Conservation (phyloP, 2,888 invertebrate genomes). For the Lasius platythorax region DNA sequence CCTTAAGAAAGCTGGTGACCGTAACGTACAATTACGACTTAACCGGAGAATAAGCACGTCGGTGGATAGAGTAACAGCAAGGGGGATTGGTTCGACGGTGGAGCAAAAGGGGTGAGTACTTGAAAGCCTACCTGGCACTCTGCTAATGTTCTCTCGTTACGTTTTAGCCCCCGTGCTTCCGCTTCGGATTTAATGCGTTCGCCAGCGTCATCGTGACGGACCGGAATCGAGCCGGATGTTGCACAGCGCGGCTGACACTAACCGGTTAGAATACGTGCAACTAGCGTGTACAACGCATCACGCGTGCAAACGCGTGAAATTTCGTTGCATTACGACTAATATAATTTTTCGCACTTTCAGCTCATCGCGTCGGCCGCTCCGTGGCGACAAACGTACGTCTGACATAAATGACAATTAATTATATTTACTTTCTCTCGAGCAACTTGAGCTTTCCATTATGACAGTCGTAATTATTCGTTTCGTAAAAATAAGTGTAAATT, state of each 20-base stretch:
- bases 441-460: neutral
- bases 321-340: neutral
- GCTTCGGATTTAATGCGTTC: conserved; percentile 72
- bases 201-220: conserved; percentile 33
- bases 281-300: neutral
- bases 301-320: conserved; percentile 30
- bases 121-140: conserved; percentile 68
- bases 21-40: conserved; percentile 44
- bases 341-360: neutral
- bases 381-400: neutral
- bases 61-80: conserved; percentile 26
- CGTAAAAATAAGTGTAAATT: neutral
- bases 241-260: conserved; percentile 20
- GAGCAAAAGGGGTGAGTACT: conserved; percentile 56
- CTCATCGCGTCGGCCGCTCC: neutral
- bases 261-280: conserved; percentile 8
- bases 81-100: conserved; percentile 38
- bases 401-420: conserved; percentile 1
- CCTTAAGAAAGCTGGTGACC: conserved; percentile 22
- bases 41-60: conserved; percentile 18
- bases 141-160: conserved; percentile 69
- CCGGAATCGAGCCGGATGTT: conserved; percentile 51
- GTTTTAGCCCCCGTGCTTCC: conserved; percentile 65
- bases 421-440: conserved; percentile 1
- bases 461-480: neutral